Evolutionary conservation across 2,888 invertebrate species (phyloP).

Genomic region (Merodon equestris): DNA sequence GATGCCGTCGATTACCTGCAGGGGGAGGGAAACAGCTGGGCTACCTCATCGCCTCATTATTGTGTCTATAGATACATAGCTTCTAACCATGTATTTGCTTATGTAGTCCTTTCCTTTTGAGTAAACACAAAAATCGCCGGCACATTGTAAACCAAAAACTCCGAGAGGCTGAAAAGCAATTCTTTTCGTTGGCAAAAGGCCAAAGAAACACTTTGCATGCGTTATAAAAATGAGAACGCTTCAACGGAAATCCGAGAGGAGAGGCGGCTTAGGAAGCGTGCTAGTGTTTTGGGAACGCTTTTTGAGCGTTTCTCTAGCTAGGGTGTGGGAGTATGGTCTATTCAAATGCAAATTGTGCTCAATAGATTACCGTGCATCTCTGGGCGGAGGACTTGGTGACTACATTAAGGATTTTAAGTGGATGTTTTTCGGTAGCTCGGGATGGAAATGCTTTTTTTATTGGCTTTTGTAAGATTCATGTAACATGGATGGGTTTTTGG

Average conservation of each 20-base stretch:
- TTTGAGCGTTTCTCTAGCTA: too few species aligned
- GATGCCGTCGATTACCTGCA: constrained; percentile 50
- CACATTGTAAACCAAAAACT: constrained; percentile 5
- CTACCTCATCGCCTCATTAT: constrained; percentile 18
- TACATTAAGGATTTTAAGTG: too few species aligned
- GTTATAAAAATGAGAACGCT: too few species aligned
- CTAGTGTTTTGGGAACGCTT: background rate
- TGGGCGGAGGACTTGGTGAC: too few species aligned
- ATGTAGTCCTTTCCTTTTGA: background rate
- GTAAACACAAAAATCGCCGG: constrained; percentile 11
- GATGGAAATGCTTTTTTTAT: too few species aligned
- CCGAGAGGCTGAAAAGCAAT: background rate
- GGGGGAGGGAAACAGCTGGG: background rate
- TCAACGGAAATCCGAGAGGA: constrained; percentile 1
- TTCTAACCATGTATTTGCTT: constrained; percentile 1
- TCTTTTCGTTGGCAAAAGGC: constrained; percentile 34
- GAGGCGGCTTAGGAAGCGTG: background rate
- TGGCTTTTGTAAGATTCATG: too few species aligned
- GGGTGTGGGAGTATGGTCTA: background rate
- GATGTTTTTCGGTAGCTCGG: too few species aligned
- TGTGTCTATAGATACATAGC: too few species aligned
- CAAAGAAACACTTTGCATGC: constrained; percentile 31
- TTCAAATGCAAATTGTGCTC: constrained; percentile 24
- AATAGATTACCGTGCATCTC: background rate
- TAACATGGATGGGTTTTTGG: too few species aligned